Conservation (phyloP, 2,888 invertebrate genomes). For the Hirtodrosophila trivittata region DNA sequence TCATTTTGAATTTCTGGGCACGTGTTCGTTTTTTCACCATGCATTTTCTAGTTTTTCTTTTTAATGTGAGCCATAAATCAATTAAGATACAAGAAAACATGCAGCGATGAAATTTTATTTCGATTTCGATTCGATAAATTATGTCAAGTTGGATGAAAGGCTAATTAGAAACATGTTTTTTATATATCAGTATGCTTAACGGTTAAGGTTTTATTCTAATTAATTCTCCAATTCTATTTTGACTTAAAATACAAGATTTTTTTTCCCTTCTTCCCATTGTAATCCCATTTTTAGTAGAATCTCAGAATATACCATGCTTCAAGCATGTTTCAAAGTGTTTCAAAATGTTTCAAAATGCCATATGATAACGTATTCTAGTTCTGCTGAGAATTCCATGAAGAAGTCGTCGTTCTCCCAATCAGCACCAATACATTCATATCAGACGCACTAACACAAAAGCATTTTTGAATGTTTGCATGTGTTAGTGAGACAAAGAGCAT, state of each 20-base stretch:
- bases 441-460: constrained; percentile 56
- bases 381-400: constrained; percentile 54
- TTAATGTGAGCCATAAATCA: constrained; percentile 61
- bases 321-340: too few relatives aligned
- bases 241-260: too few relatives aligned
- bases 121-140: constrained; percentile 32
- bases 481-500: constrained; percentile 49
- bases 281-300: too few relatives aligned
- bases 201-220: too few relatives aligned
- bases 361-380: constrained; percentile 49
- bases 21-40: constrained; percentile 37
- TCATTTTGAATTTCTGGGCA: constrained; percentile 35
- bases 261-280: not conserved
- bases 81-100: constrained; percentile 30
- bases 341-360: constrained; percentile 57
- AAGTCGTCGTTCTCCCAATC: constrained; percentile 23
- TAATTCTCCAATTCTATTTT: too few relatives aligned
- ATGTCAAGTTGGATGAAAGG: constrained; percentile 19
- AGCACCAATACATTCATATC: constrained; percentile 61
- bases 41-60: constrained; percentile 31
- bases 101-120: not conserved
- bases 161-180: constrained; percentile 32
- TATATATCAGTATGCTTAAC: not conserved
- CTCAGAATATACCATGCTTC: too few relatives aligned
- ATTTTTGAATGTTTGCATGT: constrained; percentile 36